Conservation (phyloP, 2,888 invertebrate genomes). For the Arrhopalites spinosus region DNA sequence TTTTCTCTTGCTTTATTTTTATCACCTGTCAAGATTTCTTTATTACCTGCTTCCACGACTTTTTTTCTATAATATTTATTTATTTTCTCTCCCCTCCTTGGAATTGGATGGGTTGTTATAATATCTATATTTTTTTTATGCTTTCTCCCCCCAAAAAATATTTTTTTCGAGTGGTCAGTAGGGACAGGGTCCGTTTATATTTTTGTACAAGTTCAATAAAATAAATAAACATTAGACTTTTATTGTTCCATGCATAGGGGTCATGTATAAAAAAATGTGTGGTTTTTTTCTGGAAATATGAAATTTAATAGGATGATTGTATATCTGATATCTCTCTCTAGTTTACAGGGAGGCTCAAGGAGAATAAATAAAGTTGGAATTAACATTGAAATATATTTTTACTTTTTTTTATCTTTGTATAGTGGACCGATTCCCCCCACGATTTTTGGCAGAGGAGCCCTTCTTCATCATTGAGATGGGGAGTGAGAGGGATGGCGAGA, state of each 20-base stretch:
- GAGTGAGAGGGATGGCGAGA: conserved; percentile 26
- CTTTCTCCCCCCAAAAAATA: neutral
- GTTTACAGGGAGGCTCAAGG: too few species aligned
- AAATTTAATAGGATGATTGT: too few species aligned
- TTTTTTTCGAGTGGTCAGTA: neutral
- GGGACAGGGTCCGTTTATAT: neutral
- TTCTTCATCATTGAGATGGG: conserved; percentile 50
- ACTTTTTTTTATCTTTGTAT: neutral
- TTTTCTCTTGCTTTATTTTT: conserved; percentile 35
- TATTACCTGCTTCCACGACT: conserved; percentile 12
- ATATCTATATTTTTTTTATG: neutral
- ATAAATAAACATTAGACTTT: conserved; percentile 23
- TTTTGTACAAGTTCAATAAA: neutral
- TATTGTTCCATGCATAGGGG: conserved; percentile 4
- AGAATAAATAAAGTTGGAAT: too few species aligned
- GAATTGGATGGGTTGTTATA: neutral
- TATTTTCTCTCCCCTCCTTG: neutral
- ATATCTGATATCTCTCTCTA: too few species aligned
- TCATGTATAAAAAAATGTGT: too few species aligned
- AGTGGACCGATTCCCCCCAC: conserved; percentile 56
- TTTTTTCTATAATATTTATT: neutral
- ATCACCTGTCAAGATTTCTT: conserved; percentile 35
- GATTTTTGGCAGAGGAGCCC: conserved; percentile 57
- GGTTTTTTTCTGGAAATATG: too few species aligned
- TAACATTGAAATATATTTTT: too few species aligned